phyloP scores from a whole-genome alignment of 2,797 vertebrate genomes.

The Myotis vivesi region DNA sequence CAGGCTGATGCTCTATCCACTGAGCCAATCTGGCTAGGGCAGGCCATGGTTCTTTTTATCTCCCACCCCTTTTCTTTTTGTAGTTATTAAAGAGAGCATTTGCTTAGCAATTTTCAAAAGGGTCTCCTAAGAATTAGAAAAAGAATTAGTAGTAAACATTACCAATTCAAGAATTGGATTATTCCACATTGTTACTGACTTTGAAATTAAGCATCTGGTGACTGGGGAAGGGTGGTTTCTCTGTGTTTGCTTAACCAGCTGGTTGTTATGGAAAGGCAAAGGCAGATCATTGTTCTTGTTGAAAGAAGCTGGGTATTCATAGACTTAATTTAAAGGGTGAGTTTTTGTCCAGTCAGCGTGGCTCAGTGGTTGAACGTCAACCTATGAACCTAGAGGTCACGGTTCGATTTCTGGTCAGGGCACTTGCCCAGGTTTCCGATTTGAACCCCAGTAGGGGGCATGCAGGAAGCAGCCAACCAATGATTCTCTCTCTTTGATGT shows the following conservation, averaged over 20 bases:
- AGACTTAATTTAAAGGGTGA: conserved; percentile 66
- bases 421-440: too few relatives aligned
- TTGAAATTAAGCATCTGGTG: conserved; percentile 65
- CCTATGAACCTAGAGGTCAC: too few relatives aligned
- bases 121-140: conserved; percentile 46
- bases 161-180: conserved; percentile 36
- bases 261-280: conserved; percentile 51
- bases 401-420: too few relatives aligned
- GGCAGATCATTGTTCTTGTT: conserved; percentile 39
- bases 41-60: neutral
- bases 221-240: conserved; percentile 44
- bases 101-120: conserved; percentile 49
- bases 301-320: conserved; percentile 42
- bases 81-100: conserved; percentile 8
- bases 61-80: neutral
- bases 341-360: conserved; percentile 54
- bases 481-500: too few relatives aligned
- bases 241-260: conserved; percentile 59
- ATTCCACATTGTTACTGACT: conserved; percentile 25
- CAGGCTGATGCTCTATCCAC: too few relatives aligned
- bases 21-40: too few relatives aligned
- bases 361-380: too few relatives aligned
- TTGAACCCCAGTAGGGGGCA: too few relatives aligned
- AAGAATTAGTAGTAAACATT: conserved; percentile 63
- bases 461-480: too few relatives aligned